Percentiles rank a stretch among this genome's conserved stretches.
Evolutionary conservation across 2,113 vertebrate genomes (phyloP).

Genomic region (Sturnus vulgaris): DNA sequence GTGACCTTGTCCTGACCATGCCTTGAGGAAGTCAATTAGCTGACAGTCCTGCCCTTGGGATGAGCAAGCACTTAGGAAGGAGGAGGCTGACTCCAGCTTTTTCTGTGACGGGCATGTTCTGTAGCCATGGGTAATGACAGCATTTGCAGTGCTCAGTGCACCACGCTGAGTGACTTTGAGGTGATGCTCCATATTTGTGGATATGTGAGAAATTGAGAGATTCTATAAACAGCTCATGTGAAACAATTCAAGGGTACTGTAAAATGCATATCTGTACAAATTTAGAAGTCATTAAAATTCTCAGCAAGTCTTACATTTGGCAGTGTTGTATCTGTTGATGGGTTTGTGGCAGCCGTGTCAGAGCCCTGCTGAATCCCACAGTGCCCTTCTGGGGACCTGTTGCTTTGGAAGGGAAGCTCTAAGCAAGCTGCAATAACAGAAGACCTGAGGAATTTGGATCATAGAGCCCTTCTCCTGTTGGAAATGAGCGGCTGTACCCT

Average conservation of each 20-base stretch:
- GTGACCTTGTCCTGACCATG: neutral
- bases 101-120: neutral
- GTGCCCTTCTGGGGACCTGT: neutral
- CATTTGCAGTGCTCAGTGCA: neutral
- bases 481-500: neutral
- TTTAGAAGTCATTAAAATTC: slow-evolving; percentile 2
- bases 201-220: neutral
- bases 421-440: neutral
- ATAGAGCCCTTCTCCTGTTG: neutral
- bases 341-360: neutral
- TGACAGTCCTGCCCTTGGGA: neutral
- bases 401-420: neutral
- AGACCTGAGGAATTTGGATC: neutral
- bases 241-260: neutral
- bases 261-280: neutral
- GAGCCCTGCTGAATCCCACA: neutral
- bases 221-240: neutral
- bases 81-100: neutral
- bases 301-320: neutral
- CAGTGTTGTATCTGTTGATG: neutral
- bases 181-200: neutral
- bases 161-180: neutral
- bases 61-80: neutral
- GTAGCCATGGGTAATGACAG: neutral
- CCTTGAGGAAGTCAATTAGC: neutral